Evolutionary conservation across 2,113 vertebrate species (phyloP).

Genomic region (Chaetodon trifascialis): DNA sequence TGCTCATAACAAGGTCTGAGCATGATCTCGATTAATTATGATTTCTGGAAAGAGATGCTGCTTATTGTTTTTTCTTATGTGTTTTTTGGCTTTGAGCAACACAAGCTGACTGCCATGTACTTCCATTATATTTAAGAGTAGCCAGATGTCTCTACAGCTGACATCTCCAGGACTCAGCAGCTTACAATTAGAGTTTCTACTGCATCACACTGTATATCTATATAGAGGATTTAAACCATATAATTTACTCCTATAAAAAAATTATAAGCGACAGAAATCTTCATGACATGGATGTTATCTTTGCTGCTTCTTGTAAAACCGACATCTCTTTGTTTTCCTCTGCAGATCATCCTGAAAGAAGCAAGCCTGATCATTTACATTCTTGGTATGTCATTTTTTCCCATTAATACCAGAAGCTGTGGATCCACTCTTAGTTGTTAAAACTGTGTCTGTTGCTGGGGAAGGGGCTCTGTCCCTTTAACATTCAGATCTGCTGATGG

Average conservation of each 20-base stretch:
- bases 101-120: no score
- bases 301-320: slow-evolving; percentile 10
- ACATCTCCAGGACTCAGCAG: no score
- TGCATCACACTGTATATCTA: no score
- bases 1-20: no score
- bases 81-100: no score
- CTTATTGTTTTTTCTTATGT: no score
- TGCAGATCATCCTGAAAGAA: slow-evolving; percentile 89
- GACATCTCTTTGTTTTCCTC: slow-evolving; percentile 44
- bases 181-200: no score
- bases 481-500: slow-evolving; percentile 65
- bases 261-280: background rate
- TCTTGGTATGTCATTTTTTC: slow-evolving; percentile 85
- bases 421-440: background rate
- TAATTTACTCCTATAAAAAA: background rate
- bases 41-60: no score
- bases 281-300: background rate
- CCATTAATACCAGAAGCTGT: background rate
- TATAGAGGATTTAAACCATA: no score
- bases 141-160: no score
- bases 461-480: slow-evolving; percentile 52
- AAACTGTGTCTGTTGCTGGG: slow-evolving; percentile 8
- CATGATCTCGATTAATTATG: no score
- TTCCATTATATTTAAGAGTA: no score
- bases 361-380: slow-evolving; percentile 88